Conservation (phyloP, 2,888 invertebrate genomes). For the Leptinotarsa rubiginosa region DNA sequence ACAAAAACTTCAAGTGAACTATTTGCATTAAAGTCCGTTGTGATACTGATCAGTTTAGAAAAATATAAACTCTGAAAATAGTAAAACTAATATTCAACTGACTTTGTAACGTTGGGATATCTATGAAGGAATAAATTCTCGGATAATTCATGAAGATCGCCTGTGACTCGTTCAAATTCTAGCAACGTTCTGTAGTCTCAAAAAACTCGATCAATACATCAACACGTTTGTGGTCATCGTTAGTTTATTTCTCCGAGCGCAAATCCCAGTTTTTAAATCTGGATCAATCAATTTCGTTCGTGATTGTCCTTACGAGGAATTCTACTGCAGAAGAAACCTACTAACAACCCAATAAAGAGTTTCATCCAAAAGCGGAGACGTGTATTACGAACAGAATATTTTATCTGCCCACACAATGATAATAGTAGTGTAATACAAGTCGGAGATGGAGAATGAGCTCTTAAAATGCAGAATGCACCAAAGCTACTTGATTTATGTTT, state of each 20-base stretch:
- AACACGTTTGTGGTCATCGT: not conserved
- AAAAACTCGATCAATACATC: not conserved
- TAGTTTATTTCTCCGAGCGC: not conserved
- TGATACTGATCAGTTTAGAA: too few relatives aligned
- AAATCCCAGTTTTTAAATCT: not conserved
- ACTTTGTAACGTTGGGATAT: too few relatives aligned
- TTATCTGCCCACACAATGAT: constrained; percentile 12
- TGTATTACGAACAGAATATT: not conserved
- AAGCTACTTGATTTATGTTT: not conserved
- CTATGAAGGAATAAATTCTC: too few relatives aligned
- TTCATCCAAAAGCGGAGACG: not conserved
- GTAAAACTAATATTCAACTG: too few relatives aligned
- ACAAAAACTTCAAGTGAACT: too few relatives aligned
- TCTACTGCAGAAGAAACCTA: not conserved
- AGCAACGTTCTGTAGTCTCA: not conserved
- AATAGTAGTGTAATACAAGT: constrained; percentile 4
- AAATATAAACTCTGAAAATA: too few relatives aligned
- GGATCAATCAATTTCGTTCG: not conserved
- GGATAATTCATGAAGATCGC: too few relatives aligned
- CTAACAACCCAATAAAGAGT: not conserved
- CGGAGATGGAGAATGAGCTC: not conserved
- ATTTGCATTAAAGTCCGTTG: too few relatives aligned
- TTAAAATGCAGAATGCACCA: constrained; percentile 12
- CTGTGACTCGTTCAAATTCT: not conserved
- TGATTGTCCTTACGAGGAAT: not conserved